Conservation (phyloP, 2,888 invertebrate genomes). For the Lepeophtheirus nordmannii region DNA sequence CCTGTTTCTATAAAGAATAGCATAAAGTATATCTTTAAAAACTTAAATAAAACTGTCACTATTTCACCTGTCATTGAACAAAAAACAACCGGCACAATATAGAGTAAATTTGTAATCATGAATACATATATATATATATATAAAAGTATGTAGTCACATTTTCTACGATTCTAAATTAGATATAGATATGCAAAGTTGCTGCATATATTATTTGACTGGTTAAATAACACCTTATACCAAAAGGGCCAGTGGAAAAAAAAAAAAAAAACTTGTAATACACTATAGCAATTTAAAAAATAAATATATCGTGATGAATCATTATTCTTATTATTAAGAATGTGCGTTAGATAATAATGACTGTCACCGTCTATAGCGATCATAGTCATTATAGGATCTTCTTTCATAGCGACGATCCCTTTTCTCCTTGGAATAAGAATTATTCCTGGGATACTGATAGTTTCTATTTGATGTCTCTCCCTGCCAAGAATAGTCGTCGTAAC, state of each 20-base stretch:
- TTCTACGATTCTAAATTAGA: too few species aligned
- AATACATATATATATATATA: background rate
- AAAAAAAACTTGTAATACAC: too few species aligned
- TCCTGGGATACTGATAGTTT: background rate
- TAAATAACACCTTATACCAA: too few species aligned
- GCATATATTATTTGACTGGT: too few species aligned
- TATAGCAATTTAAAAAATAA: too few species aligned
- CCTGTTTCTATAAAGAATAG: conserved; percentile 1
- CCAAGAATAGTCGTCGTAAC: background rate
- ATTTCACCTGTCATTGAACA: too few species aligned
- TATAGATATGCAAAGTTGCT: too few species aligned
- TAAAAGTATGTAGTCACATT: too few species aligned
- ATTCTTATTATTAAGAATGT: background rate
- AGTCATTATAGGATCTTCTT: background rate
- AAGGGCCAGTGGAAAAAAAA: too few species aligned
- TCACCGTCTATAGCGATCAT: background rate
- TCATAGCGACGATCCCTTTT: background rate
- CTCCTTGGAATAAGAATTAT: background rate
- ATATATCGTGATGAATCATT: background rate
- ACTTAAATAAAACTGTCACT: background rate
- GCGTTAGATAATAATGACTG: background rate
- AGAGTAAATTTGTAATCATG: background rate
- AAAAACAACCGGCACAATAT: too few species aligned
- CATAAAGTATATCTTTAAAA: background rate
- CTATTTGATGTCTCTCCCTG: background rate